Percentiles rank a stretch among this genome's conserved stretches.
Conservation (phyloP, 1,140 invertebrate species). For the Scaptomyza hsui region DNA sequence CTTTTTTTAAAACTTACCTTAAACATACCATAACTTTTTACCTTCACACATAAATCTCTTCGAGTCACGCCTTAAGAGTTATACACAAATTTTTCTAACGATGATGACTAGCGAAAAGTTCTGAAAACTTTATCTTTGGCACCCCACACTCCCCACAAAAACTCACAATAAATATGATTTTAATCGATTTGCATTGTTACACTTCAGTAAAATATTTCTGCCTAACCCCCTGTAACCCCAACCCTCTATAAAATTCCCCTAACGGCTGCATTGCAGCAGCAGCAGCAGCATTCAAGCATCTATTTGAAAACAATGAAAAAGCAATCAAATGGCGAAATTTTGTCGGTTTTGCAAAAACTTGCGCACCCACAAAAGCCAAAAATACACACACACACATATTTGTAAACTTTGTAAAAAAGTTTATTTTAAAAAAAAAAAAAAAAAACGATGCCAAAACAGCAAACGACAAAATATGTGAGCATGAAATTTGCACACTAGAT, state of each 20-base stretch:
- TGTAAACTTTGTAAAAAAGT: slow-evolving; percentile 59
- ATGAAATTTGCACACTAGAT: slow-evolving; percentile 45
- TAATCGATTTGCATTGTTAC: slow-evolving; percentile 68
- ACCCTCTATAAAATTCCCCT: background rate
- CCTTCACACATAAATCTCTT: background rate
- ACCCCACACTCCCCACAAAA: slow-evolving; percentile 28
- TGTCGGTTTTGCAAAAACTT: slow-evolving; percentile 37
- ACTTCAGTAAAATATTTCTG: slow-evolving; percentile 21
- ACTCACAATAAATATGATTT: slow-evolving; percentile 70
- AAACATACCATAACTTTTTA: background rate
- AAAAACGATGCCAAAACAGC: slow-evolving; percentile 9
- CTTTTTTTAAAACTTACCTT: background rate
- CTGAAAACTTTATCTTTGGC: slow-evolving; percentile 31
- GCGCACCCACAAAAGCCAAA: slow-evolving; percentile 26
- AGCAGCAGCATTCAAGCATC: slow-evolving; percentile 47
- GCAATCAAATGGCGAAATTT: slow-evolving; percentile 67
- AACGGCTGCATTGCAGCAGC: background rate
- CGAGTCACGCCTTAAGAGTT: background rate
- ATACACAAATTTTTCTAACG: background rate
- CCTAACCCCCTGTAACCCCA: background rate
- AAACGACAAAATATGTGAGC: slow-evolving; percentile 16
- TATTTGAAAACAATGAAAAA: slow-evolving; percentile 82
- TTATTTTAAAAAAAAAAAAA: slow-evolving; percentile 15
- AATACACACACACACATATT: slow-evolving; percentile 29
- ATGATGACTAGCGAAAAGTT: slow-evolving; percentile 5